Base-by-base conservation (phyloP, 2,797 vertebrate species). In the Mastacembelus armatus region DNA sequence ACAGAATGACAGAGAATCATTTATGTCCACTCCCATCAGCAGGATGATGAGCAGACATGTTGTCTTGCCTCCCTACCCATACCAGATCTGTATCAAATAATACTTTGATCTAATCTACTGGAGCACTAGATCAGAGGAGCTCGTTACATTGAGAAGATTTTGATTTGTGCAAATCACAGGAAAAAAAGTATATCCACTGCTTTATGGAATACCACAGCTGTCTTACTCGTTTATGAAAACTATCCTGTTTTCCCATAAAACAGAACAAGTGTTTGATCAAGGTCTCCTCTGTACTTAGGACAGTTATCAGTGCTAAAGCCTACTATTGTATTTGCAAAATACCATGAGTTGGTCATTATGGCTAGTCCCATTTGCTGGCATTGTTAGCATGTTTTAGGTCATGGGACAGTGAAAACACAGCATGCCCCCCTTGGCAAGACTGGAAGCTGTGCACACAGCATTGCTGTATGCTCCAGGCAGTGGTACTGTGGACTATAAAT, bases 401-500 rank as follows among this genome's bases (percentile, higher is more conserved):
- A 52, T 29, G 39, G 40, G 39, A 32, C 50, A 58, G 27, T 47
- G 49, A 61, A 62, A 67, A 66, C 54, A 60, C 62, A 42, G 19
- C 15, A 14, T 51, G 12, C 2, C 19, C 24, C 43, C 51, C 10
- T 6, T 30, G 39, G 18, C 19, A 29, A n/a, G 9, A 26, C 47
- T 58, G 56, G 32, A 39, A 49, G 54, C 48, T 59, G 48, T 27
- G 35, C 39, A 58, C 42, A 35, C 51, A 30, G 18, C 43, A n/a
- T 29, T 48, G 38, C 52, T 40, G 0, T 33, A 33, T 66, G 58
- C 66, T 70, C 66, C 18, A 24, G 40, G 35, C 66, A 78, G 55
- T 70, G 67, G 27, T 18, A 70, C 48, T 26, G 0, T 40, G 67
- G 40, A 74, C 73, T 38, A 66, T 69, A 47, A 51, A 60, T 36